A percentile compares a stretch with the other conserved stretches of the same genome.
phyloP scores from a whole-genome alignment of 2,113 vertebrate species.

The Ascaphus truei region DNA sequence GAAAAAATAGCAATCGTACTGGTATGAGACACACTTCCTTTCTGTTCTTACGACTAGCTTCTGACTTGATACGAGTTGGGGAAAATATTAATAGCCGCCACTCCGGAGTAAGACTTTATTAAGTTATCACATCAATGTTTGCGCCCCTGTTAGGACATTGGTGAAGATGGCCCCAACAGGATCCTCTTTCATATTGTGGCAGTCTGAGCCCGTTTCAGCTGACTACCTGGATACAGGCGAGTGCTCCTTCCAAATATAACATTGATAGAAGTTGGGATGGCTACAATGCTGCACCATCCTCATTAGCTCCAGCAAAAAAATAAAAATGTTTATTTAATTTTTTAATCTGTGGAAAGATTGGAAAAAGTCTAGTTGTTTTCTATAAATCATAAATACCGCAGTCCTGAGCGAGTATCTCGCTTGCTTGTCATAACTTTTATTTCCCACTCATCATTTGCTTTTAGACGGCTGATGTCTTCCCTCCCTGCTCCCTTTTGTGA shows the following conservation, averaged over 20 bases:
- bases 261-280: neutral
- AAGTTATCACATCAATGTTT: too few relatives aligned
- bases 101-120: too few relatives aligned
- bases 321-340: neutral
- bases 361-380: neutral
- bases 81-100: too few relatives aligned
- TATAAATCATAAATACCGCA: neutral
- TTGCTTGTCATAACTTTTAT: slow-evolving; percentile 11
- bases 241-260: too few relatives aligned
- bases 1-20: too few relatives aligned
- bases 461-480: slow-evolving; percentile 9
- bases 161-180: too few relatives aligned
- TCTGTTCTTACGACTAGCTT: neutral
- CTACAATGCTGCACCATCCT: neutral
- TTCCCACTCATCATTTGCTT: slow-evolving; percentile 19
- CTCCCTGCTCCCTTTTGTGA: neutral
- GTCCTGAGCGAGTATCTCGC: neutral
- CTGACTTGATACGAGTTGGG: too few relatives aligned
- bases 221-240: too few relatives aligned
- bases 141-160: too few relatives aligned
- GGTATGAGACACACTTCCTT: neutral
- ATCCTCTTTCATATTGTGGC: too few relatives aligned
- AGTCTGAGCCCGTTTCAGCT: too few relatives aligned
- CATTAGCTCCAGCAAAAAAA: neutral
- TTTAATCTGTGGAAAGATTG: neutral